Evolutionary conservation across 2,113 vertebrate genomes (phyloP).

Genomic region (Dipodomys merriami): DNA sequence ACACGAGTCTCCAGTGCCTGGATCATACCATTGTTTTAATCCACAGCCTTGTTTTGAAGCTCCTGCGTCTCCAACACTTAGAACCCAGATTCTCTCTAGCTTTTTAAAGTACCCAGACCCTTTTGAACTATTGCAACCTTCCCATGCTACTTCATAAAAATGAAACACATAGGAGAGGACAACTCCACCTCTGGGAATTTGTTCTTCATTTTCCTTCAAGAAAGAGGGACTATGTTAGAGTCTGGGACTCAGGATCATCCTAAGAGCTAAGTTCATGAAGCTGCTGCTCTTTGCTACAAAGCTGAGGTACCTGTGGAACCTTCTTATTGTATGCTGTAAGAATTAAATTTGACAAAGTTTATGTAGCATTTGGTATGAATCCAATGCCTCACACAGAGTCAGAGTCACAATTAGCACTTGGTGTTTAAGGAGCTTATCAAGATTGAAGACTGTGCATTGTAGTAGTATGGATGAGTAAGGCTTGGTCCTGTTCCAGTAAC

Average conservation of each 20-base stretch:
- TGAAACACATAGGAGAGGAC: background rate
- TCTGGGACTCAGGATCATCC: background rate
- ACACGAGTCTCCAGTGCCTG: too few relatives aligned
- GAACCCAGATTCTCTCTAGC: background rate
- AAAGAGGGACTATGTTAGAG: background rate
- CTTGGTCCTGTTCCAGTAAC: background rate
- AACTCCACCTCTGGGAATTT: background rate
- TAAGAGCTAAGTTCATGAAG: background rate
- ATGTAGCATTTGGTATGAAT: background rate
- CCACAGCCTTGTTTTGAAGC: background rate
- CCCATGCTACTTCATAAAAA: background rate
- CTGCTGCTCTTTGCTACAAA: background rate
- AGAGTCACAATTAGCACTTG: background rate
- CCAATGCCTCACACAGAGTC: background rate
- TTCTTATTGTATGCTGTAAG: background rate
- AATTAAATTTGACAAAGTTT: constrained; percentile 1
- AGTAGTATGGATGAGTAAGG: background rate
- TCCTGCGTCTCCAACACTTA: background rate
- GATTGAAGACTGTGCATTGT: background rate
- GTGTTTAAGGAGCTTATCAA: background rate
- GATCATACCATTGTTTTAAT: background rate
- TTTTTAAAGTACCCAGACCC: background rate
- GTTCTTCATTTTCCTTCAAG: background rate
- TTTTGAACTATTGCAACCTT: background rate
- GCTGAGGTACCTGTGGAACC: background rate